These are phyloP conservation scores for Sesia bembeciformis DNA, from an alignment of 2,888 invertebrate genomes.

Conservation along the genomic window DNA sequence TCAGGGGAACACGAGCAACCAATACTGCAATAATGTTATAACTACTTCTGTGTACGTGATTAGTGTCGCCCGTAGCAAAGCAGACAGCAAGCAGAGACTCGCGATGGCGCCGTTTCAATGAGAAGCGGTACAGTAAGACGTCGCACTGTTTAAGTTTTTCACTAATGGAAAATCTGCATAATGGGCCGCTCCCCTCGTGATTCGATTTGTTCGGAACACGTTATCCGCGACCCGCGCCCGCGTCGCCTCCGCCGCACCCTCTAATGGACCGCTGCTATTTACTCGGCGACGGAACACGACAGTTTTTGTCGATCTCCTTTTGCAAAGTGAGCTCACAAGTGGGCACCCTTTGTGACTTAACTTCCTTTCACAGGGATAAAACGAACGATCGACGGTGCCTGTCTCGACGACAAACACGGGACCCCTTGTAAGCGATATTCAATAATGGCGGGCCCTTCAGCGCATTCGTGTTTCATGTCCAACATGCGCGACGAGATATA, in stretches of 20 bases:
- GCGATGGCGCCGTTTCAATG: too few species aligned
- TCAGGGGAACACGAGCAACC: too few species aligned
- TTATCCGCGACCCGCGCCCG: slow-evolving; percentile 27
- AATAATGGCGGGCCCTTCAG: slow-evolving; percentile 40
- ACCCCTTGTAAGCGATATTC: slow-evolving; percentile 50
- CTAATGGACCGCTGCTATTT: slow-evolving; percentile 55
- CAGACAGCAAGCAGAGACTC: too few species aligned
- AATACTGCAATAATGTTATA: too few species aligned
- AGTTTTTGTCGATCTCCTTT: slow-evolving; percentile 43
- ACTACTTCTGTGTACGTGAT: too few species aligned
- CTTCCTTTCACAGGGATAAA: slow-evolving; percentile 37
- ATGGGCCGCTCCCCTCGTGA: slow-evolving; percentile 49
- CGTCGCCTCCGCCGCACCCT: slow-evolving; percentile 9
- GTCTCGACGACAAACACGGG: slow-evolving; percentile 34
- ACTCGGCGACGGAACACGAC: slow-evolving; percentile 35
- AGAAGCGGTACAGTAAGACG: not conserved
- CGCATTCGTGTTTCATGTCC: slow-evolving; percentile 32
- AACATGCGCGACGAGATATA: slow-evolving; percentile 6
- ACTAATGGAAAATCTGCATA: slow-evolving; percentile 68
- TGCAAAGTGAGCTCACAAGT: slow-evolving; percentile 33
- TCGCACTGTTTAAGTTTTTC: slow-evolving; percentile 40
- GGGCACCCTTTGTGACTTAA: slow-evolving; percentile 34
- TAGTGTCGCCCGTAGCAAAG: too few species aligned
- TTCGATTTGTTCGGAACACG: slow-evolving; percentile 59
- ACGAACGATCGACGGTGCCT: slow-evolving; percentile 29